phyloP scores from a whole-genome alignment of 1,140 invertebrate genomes.

The Tribolium madens region DNA sequence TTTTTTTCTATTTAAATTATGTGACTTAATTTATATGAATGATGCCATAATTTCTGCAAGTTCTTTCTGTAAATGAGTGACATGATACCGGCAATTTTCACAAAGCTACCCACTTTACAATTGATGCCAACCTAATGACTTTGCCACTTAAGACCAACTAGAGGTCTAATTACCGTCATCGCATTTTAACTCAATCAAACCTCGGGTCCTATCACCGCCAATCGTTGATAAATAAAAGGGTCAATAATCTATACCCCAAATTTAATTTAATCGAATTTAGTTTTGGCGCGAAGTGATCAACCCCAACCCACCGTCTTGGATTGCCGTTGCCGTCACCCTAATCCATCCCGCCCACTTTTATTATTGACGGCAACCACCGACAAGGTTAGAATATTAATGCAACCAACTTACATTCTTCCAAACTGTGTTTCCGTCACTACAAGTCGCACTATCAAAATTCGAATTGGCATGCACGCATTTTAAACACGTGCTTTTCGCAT shows the following conservation, averaged over 20 bases:
- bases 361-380: slow-evolving; percentile 22
- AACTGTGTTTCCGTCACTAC: slow-evolving; percentile 12
- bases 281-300: slow-evolving; percentile 16
- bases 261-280: neutral
- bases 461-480: slow-evolving; percentile 12
- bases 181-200: neutral
- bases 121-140: neutral
- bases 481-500: slow-evolving; percentile 38
- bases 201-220: neutral
- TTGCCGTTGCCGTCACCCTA: slow-evolving; percentile 22
- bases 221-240: neutral
- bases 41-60: too few relatives aligned
- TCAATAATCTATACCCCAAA: neutral
- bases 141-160: neutral
- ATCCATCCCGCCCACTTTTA: slow-evolving; percentile 31
- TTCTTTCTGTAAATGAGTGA: too few relatives aligned
- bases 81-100: too few relatives aligned
- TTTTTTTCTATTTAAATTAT: too few relatives aligned
- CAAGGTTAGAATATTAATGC: slow-evolving; percentile 26
- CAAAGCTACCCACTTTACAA: neutral
- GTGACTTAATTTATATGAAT: too few relatives aligned
- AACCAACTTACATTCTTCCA: slow-evolving; percentile 26
- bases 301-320: slow-evolving; percentile 23
- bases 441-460: slow-evolving; percentile 26
- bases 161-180: neutral